Evolutionary conservation across 2,113 vertebrate genomes (phyloP).

Genomic region (Coptodon rendalli): DNA sequence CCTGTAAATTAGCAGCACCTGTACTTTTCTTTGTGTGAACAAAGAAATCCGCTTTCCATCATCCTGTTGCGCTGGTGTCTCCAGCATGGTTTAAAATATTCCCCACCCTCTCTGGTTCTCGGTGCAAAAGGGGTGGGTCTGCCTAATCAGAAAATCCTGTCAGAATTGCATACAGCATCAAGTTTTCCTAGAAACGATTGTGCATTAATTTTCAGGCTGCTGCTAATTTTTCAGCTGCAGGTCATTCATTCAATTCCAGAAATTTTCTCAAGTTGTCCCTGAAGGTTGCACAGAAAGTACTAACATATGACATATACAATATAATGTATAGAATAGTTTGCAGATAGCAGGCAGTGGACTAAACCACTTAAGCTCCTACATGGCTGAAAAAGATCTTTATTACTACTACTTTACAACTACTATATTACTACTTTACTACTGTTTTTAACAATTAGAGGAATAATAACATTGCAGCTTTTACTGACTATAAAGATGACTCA

Average conservation of each 20-base stretch:
- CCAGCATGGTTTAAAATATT: not conserved
- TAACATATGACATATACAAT: not conserved
- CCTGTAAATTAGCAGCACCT: not conserved
- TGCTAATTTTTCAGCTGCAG: not conserved
- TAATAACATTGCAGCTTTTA: not conserved
- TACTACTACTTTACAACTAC: not conserved
- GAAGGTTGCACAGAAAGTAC: not conserved
- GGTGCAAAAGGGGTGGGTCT: not conserved
- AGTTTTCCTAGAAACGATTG: not conserved
- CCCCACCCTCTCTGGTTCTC: not conserved
- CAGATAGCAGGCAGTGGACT: not conserved
- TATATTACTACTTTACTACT: not conserved
- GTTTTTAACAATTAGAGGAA: not conserved
- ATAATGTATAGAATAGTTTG: not conserved
- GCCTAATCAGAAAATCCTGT: not conserved
- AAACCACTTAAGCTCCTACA: not conserved
- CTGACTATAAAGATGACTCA: not conserved
- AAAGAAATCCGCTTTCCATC: not conserved
- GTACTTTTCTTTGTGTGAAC: not conserved
- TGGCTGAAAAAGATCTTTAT: not conserved
- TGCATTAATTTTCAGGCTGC: not conserved
- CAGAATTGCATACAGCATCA: not conserved
- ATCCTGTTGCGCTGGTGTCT: not conserved
- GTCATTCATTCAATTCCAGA: not conserved
- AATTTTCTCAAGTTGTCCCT: fast-evolving